phyloP scores from a whole-genome alignment of 1,140 invertebrate genomes.

The Hycleus phaleratus region DNA sequence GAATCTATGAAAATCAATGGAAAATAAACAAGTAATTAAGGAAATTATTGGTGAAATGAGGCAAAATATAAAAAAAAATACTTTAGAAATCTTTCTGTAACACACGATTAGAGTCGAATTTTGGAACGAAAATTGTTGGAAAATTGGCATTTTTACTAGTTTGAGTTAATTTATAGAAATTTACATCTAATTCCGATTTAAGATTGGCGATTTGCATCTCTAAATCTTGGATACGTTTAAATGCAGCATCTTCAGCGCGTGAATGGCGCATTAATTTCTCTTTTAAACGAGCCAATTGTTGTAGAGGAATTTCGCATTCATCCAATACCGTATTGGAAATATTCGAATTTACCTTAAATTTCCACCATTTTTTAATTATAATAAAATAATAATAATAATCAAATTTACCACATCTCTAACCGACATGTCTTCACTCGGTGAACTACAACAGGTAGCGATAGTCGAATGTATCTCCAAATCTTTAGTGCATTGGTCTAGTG shows the following conservation, averaged over 20 bases:
- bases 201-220: slow-evolving; percentile 60
- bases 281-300: slow-evolving; percentile 48
- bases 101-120: no score
- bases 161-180: no score
- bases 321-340: slow-evolving; percentile 26
- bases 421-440: slow-evolving; percentile 72
- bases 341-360: slow-evolving; percentile 27
- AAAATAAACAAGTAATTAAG: no score
- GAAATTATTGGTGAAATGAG: no score
- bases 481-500: slow-evolving; percentile 57
- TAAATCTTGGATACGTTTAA: slow-evolving; percentile 64
- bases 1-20: no score
- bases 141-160: no score
- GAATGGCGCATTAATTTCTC: slow-evolving; percentile 59
- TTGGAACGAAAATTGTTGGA: no score
- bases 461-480: slow-evolving; percentile 61
- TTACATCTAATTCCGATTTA: slow-evolving; percentile 57
- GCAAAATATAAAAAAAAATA: no score
- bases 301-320: slow-evolving; percentile 38
- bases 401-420: slow-evolving; percentile 52
- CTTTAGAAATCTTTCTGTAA: no score
- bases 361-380: background rate
- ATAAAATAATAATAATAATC: slow-evolving; percentile 12
- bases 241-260: slow-evolving; percentile 62
- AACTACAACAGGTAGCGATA: slow-evolving; percentile 52